These are phyloP conservation scores for Bemisia tabaci DNA, from an alignment of 1,140 invertebrate species.

Conservation along the genomic window DNA sequence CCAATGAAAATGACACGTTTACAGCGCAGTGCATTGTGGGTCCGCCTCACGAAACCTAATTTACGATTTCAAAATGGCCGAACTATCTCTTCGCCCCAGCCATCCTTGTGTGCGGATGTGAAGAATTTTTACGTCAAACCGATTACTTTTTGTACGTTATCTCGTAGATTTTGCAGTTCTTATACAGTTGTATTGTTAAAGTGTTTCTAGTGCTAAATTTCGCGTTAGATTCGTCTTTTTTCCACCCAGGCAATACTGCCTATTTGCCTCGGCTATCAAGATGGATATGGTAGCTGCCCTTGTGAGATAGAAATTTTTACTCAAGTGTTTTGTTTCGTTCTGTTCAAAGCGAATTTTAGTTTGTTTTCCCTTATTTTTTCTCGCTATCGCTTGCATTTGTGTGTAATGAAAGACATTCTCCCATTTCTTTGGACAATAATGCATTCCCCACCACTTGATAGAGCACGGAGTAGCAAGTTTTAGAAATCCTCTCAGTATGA, in stretches of 20 bases:
- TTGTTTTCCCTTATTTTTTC: not conserved
- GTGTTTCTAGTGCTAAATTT: not conserved
- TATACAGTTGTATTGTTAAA: not conserved
- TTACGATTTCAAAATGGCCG: not conserved
- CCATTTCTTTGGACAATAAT: conserved; percentile 8
- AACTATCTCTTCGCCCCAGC: not conserved
- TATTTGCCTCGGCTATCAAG: not conserved
- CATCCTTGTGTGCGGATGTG: not conserved
- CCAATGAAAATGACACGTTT: not conserved
- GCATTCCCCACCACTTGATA: not conserved
- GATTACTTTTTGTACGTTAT: not conserved
- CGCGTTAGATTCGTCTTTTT: not conserved
- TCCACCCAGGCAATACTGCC: not conserved
- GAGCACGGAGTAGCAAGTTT: not conserved
- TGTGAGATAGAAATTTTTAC: not conserved
- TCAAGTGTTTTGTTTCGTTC: not conserved
- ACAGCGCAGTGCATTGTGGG: not conserved
- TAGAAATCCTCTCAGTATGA: conserved; percentile 10
- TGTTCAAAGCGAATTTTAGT: not conserved
- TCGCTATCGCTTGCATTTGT: not conserved
- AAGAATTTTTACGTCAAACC: not conserved
- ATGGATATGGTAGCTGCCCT: not conserved
- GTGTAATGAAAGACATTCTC: conserved; percentile 6
- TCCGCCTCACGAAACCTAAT: not conserved
- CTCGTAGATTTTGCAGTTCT: not conserved